Evolutionary conservation across 2,888 invertebrate genomes (phyloP).

Genomic region (Fragum whitleyi): DNA sequence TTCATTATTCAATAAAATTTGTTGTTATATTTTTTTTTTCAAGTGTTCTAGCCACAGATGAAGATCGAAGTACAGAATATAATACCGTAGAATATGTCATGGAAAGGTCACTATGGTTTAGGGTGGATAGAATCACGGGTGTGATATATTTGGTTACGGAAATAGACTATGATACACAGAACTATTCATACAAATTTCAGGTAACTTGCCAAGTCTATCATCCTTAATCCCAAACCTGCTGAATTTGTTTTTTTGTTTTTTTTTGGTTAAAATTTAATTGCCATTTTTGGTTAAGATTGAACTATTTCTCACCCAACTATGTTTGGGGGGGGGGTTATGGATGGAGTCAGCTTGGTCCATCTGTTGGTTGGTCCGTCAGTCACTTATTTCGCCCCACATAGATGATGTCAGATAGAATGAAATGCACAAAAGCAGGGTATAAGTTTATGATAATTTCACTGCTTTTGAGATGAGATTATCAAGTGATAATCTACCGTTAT

Average conservation of each 20-base stretch:
- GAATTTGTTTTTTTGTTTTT: background rate
- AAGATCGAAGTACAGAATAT: conserved; percentile 6
- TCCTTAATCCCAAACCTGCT: background rate
- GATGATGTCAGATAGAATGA: no score
- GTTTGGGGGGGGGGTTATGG: no score
- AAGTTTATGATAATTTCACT: no score
- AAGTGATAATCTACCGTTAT: no score
- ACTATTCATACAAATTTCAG: background rate
- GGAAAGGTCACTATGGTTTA: background rate
- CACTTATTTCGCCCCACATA: no score
- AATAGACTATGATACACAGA: conserved; percentile 8
- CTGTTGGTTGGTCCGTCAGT: no score
- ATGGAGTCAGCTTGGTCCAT: no score
- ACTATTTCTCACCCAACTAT: no score
- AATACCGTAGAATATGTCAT: conserved; percentile 19
- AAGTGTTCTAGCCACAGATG: conserved; percentile 13
- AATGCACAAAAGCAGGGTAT: no score
- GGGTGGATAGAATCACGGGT: conserved; percentile 9
- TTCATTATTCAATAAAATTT: background rate
- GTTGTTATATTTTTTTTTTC: background rate
- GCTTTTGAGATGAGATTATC: no score
- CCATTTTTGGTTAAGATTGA: no score
- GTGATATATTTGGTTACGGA: background rate
- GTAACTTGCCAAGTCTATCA: conserved; percentile 5
- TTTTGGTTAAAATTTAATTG: background rate